A percentile compares a stretch with the other conserved stretches of the same genome.
Evolutionary conservation across 2,888 invertebrate genomes (phyloP).

Genomic region (Quadroppia sp.): DNA sequence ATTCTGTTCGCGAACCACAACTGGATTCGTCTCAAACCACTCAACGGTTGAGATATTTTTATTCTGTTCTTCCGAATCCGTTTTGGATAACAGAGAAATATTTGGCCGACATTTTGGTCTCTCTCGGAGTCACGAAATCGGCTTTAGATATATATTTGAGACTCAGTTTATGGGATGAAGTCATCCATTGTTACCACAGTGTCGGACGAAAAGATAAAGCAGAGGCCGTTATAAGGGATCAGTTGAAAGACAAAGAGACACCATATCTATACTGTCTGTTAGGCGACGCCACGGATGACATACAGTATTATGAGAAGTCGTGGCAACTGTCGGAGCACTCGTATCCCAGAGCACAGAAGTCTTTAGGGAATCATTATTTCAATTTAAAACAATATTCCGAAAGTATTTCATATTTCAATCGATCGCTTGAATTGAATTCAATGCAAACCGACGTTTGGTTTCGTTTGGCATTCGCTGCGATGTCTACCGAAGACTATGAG

Average conservation of each 20-base stretch:
- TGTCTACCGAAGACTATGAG: conserved; percentile 73
- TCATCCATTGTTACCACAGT: conserved; percentile 86
- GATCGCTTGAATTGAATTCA: conserved; percentile 77
- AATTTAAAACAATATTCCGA: conserved; percentile 67
- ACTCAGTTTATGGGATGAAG: conserved; percentile 83
- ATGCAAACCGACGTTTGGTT: conserved; percentile 83
- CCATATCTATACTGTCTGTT: conserved; percentile 82
- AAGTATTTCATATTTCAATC: conserved; percentile 74
- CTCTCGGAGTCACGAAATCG: conserved; percentile 75
- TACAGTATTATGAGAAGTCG: conserved; percentile 75
- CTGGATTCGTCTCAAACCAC: conserved; percentile 54
- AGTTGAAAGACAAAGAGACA: conserved; percentile 71
- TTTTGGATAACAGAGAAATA: conserved; percentile 72
- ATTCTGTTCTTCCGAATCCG: conserved; percentile 67
- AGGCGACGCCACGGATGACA: conserved; percentile 79
- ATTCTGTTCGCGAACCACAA: conserved; percentile 60
- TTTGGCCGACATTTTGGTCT: conserved; percentile 71
- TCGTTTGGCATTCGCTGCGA: conserved; percentile 76
- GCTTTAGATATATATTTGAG: conserved; percentile 73
- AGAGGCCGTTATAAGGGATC: conserved; percentile 77
- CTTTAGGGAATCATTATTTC: conserved; percentile 76
- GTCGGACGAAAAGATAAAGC: conserved; percentile 59
- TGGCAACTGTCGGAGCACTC: conserved; percentile 79
- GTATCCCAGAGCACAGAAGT: conserved; percentile 78
- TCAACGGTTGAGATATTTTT: conserved; percentile 61